Evolutionary conservation across 2,113 vertebrate genomes (phyloP).

Genomic region (Propithecus coquereli): DNA sequence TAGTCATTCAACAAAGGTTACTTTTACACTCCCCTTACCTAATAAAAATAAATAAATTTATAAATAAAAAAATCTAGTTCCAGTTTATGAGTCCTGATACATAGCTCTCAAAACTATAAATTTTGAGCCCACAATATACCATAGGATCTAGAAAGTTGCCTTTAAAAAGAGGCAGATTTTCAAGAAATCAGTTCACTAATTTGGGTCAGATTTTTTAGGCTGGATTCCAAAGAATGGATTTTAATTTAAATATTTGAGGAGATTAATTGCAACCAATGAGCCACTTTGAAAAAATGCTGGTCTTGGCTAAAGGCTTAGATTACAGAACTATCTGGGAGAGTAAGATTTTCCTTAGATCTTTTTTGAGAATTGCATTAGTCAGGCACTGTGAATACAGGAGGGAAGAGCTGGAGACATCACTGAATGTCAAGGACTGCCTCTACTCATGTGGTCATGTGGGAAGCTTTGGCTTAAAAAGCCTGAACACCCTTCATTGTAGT

Average conservation of each 20-base stretch:
- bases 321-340: neutral
- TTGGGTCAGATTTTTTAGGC: neutral
- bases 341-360: neutral
- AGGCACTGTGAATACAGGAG: neutral
- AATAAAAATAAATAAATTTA: neutral
- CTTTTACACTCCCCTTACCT: neutral
- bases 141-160: neutral
- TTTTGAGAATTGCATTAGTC: slow-evolving; percentile 26
- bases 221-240: slow-evolving; percentile 8
- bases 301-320: slow-evolving; percentile 7
- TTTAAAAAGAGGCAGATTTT: neutral
- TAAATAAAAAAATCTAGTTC: neutral
- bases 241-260: slow-evolving; percentile 39
- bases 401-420: neutral
- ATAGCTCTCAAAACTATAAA: neutral
- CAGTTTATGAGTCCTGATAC: neutral
- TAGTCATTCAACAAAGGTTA: neutral
- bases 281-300: neutral
- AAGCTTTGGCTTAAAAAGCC: neutral
- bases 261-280: slow-evolving; percentile 17
- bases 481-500: neutral
- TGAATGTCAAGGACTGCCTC: neutral
- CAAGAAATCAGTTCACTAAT: slow-evolving; percentile 28
- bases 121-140: neutral
- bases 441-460: neutral